Conservation (phyloP, 2,888 invertebrate genomes). For the Taphrorychus bicolor region DNA sequence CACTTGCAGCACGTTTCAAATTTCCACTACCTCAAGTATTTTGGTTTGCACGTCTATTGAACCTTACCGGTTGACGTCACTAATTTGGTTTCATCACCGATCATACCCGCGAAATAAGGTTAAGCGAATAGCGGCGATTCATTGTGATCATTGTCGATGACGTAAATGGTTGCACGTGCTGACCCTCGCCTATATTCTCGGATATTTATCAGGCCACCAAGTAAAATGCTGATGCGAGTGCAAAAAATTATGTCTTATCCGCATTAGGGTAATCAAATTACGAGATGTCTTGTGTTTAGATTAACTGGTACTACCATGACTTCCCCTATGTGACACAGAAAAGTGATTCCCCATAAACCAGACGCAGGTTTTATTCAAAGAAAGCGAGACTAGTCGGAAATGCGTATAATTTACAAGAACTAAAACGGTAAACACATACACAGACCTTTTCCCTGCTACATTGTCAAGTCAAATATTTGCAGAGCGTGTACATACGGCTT, state of each 20-base stretch:
- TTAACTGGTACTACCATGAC: no score
- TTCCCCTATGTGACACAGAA: no score
- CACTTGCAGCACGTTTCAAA: background rate
- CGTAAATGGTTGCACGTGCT: constrained; percentile 1
- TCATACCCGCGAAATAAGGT: background rate
- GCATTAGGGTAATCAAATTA: no score
- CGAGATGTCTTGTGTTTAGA: no score
- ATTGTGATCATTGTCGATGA: background rate
- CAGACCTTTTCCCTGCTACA: background rate
- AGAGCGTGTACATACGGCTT: background rate
- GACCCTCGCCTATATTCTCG: constrained; percentile 5
- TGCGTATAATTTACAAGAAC: background rate
- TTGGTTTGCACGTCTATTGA: background rate
- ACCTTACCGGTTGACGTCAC: background rate
- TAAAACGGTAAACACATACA: background rate
- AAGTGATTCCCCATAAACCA: no score
- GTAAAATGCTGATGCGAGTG: background rate
- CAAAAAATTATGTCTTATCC: no score
- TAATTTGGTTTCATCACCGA: background rate
- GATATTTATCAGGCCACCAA: background rate
- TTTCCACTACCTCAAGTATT: background rate
- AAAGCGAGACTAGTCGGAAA: no score
- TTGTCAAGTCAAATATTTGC: background rate
- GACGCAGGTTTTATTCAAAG: no score
- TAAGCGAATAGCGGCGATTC: background rate